Evolutionary conservation across 2,888 invertebrate species (phyloP), one percentile per base, ranked within the genome.

Genomic region (Drosophila vallismaia): DNA sequence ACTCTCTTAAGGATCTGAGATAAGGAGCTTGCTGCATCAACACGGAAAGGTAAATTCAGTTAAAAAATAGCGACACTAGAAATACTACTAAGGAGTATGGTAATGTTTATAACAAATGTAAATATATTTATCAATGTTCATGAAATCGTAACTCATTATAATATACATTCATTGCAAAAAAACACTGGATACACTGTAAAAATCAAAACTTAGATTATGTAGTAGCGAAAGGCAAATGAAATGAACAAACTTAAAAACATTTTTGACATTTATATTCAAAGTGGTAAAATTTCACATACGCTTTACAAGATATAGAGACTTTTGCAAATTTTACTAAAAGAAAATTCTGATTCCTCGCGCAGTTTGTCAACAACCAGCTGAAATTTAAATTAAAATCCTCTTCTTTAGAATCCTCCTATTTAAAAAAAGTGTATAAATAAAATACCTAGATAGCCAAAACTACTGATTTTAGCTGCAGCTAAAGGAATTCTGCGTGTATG

Each of bases 361-460:
- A 91, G 91, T 91, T 90, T 91, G 91, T 91, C 91, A 91, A 89
- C 88, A 79, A 72, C 80, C 89, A 86, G 88, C 88, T 89, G 77
- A 79, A 71, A 55, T 19, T 53, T 57, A 76, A 70, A 64, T 72
- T 74, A 76, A 76, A 68, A 48, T 54, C 59, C 53, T 54, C 68
- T 78, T 74, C 66, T 71, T 77, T 74, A 74, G 62, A 53, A 74
- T 26, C 67, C 53, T 69, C 54, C 24, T 12, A 36, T 36, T 73
- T 55, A 62, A 74, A 54, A 82, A 66, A 67, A 74, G 54, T 31
- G 62, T 57, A 62, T 44, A 68, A 19, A 12, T 54, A 19, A 19
- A 40, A 67, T 70, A 63, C 57, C 57, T 66, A 77, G 79, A 76
- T 63, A 71, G 66, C 77, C 45, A 31, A 62, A 54, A 12, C 55